Base-by-base conservation (phyloP, 35 echinoderm and acorn worm species). In the Apostichopus californicus region DNA sequence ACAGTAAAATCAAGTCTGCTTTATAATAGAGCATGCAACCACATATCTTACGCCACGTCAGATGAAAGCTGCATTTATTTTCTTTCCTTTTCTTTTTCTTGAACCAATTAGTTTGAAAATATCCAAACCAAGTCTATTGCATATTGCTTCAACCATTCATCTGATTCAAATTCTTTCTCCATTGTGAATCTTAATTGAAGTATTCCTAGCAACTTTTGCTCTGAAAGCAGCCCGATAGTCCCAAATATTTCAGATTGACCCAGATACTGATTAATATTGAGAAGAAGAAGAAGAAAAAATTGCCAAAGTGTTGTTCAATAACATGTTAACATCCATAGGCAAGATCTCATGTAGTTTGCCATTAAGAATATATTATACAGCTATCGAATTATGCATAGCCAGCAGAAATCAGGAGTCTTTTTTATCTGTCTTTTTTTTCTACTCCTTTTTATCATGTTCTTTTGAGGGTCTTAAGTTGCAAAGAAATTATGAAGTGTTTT, bases 181-280 rank as follows among this genome's bases (percentile, higher is more conserved):
- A 68, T 68, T 68, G 64, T 68, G 9, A 14, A 11, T 68, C 64
- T 68, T 68, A 68, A 68, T 68, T 68, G 64, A 68, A 68, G 64
- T 68, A 68, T 68, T 68, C 64, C 64, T 68, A 10, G 64, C 64
- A 68, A 68, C 11, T 68, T 68, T 68, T 68, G 64, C 64, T 68
- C 64, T 68, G 64, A 68, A 68, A 68, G 64, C 64, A 68, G 11
- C 64, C 18, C 0, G 34, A 46, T 68, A 68, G 64, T 68, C 64
- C 64, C 64, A 68, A 68, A 68, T 46, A 46, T 83, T 83, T 83
- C 80, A 83, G 80, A 55, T 83, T 83, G 80, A 83, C 80, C 80
- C 80, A 83, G 80, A 83, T 83, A 83, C 52, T 34, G 34, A 68
- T 68, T 68, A 68, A 68, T 68, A 68, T 68, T 18, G 34, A 46